Evolutionary conservation across 2,888 invertebrate species (phyloP), one percentile per base, ranked within the genome.

Genomic region (Helicoverpa assulta): DNA sequence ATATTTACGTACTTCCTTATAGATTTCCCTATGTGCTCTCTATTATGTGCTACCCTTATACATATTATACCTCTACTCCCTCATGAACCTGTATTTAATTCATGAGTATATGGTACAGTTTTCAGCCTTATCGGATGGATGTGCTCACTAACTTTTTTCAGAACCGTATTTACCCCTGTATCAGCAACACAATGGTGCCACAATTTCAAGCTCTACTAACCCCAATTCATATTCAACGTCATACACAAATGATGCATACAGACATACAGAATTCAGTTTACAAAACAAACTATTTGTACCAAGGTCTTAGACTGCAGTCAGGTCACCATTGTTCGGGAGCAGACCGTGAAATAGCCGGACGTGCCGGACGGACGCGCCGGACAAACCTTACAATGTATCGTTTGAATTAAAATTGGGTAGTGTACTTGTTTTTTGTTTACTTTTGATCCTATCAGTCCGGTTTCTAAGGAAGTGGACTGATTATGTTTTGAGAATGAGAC

Each of bases 321-420:
- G 64, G 67, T 40, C 33, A 8, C 77, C 26, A 82, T 82, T 82
- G 82, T 82, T 83, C 56, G 54, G 29, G 60, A 26, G 21, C 73
- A 57, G n/a, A 73, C 69, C 82, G 82, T 82, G 84, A 79, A 82
- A 81, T 79, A 33, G 67, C 65, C 80, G 82, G 84, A 81, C 78
- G 77, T 61, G 57, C 51, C 74, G 68, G 75, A 69, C 73, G 58
- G 50, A 26, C 26, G 26, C 63, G 50, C 47, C 47, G 47, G 70
- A 33, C 64, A 62, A 56, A 37, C 51, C 57, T 19, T 60, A 83
- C 82, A 83, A 83, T 81, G 83, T 71, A 73, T 74, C 72, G 65
- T 82, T 82, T 71, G 73, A 67, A 73, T 81, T 67, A 26, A 81
- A 81, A 66, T 50, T 53, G 7, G 53, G 37, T 70, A 66, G 33